These are phyloP conservation scores for Tachycineta bicolor DNA, from an alignment of 2,113 vertebrate genomes.

Conservation along the genomic window DNA sequence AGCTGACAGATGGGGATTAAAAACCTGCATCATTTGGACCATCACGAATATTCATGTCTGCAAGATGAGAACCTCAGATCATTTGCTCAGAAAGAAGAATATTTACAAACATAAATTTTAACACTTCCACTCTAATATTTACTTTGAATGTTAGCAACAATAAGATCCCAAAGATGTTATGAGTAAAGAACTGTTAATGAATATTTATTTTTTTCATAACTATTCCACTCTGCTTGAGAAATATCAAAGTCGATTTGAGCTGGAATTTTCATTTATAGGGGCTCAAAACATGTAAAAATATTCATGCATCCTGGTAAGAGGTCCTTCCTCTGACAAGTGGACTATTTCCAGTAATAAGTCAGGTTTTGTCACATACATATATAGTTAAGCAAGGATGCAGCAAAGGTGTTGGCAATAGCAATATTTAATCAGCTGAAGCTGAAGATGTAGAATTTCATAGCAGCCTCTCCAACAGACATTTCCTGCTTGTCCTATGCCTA, in stretches of 20 bases:
- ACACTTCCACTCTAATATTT: constrained; percentile 18
- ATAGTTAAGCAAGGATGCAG: background rate
- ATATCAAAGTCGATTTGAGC: background rate
- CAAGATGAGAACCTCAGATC: background rate
- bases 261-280: constrained; percentile 19
- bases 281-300: constrained; percentile 24
- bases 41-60: background rate
- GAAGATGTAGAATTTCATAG: background rate
- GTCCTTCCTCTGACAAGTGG: background rate
- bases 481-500: background rate
- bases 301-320: background rate
- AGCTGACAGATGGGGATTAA: background rate
- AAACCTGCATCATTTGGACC: background rate
- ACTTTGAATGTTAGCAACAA: background rate
- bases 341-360: background rate
- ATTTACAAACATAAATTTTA: background rate
- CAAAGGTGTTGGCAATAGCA: background rate
- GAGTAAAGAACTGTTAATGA: background rate
- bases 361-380: background rate
- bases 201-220: background rate
- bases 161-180: background rate
- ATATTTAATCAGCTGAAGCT: constrained; percentile 47
- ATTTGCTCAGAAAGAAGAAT: background rate
- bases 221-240: background rate
- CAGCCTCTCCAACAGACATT: background rate